A percentile compares a stretch with the other conserved stretches of the same genome.
phyloP scores from a whole-genome alignment of 2,113 vertebrate species.

The Ciconia maguari region DNA sequence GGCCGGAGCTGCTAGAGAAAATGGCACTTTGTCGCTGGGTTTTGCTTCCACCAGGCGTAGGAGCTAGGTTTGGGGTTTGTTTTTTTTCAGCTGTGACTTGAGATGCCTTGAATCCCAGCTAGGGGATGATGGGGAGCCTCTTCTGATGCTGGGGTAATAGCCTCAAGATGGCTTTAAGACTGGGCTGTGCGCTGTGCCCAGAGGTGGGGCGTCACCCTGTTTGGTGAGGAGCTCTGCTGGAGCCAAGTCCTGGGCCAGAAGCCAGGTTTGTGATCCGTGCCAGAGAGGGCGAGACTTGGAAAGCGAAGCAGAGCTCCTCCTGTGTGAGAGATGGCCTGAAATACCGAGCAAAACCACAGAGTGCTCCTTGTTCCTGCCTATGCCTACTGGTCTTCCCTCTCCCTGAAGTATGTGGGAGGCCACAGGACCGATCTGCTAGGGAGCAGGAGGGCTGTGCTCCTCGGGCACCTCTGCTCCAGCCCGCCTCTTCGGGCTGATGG shows the following conservation, averaged over 20 bases:
- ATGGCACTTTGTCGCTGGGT: accelerated
- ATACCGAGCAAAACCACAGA: conserved; percentile 56
- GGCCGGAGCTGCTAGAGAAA: not conserved
- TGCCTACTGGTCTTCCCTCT: conserved; percentile 31
- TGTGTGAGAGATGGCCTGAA: conserved; percentile 52
- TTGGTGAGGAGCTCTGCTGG: conserved; percentile 42
- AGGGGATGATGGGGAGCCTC: not conserved
- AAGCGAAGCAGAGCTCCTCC: conserved; percentile 41
- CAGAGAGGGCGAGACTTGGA: conserved; percentile 62
- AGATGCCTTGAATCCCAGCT: not conserved
- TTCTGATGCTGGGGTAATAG: not conserved
- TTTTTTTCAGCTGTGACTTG: not conserved
- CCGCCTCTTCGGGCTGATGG: not conserved
- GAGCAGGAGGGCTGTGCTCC: not conserved
- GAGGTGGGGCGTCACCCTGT: conserved; percentile 53
- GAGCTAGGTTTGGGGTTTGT: not conserved
- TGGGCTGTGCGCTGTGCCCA: not conserved
- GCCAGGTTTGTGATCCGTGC: conserved; percentile 40
- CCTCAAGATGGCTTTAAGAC: conserved; percentile 25
- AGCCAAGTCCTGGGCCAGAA: conserved; percentile 41
- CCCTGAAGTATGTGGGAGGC: not conserved
- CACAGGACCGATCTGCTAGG: not conserved
- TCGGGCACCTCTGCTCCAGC: not conserved
- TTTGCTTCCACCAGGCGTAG: not conserved
- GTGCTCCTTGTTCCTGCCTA: conserved; percentile 53